These are phyloP conservation scores for Meloidogyne chitwoodi DNA, from an alignment of 1,140 invertebrate species.

Conservation along the genomic window DNA sequence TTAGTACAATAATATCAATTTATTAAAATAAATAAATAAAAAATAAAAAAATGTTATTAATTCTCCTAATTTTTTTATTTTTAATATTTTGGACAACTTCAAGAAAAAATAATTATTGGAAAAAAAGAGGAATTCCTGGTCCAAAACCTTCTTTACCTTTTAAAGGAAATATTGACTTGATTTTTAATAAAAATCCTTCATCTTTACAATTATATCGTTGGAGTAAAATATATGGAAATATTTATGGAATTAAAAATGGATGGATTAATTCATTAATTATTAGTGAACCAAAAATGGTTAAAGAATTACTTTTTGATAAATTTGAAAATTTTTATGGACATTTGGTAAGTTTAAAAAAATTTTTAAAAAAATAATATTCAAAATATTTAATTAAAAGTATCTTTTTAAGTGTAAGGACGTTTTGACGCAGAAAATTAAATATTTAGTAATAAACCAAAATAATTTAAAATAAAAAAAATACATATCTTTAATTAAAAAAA, in stretches of 20 bases:
- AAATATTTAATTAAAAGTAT: too few species aligned
- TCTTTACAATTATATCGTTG: background rate
- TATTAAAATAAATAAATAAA: too few species aligned
- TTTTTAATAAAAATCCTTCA: constrained; percentile 2
- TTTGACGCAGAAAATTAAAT: too few species aligned
- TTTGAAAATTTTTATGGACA: background rate
- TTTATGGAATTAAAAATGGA: constrained; percentile 1
- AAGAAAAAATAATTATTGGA: constrained; percentile 19
- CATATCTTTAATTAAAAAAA: too few species aligned
- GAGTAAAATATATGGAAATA: background rate
- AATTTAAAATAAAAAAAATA: too few species aligned
- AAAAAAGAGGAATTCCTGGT: constrained; percentile 24
- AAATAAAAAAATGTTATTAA: background rate
- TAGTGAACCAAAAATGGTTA: constrained; percentile 1
- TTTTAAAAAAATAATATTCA: too few species aligned
- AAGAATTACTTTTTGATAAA: background rate
- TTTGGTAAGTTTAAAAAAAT: background rate
- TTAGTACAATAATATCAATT: too few species aligned
- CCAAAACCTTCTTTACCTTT: constrained; percentile 9
- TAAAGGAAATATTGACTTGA: constrained; percentile 3
- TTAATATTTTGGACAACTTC: background rate
- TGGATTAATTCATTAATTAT: background rate
- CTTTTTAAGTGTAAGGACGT: too few species aligned
- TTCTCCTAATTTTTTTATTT: background rate
- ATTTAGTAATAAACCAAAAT: too few species aligned